Evolutionary conservation across 2,797 vertebrate species (phyloP).

Genomic region (Ciconia nigra): DNA sequence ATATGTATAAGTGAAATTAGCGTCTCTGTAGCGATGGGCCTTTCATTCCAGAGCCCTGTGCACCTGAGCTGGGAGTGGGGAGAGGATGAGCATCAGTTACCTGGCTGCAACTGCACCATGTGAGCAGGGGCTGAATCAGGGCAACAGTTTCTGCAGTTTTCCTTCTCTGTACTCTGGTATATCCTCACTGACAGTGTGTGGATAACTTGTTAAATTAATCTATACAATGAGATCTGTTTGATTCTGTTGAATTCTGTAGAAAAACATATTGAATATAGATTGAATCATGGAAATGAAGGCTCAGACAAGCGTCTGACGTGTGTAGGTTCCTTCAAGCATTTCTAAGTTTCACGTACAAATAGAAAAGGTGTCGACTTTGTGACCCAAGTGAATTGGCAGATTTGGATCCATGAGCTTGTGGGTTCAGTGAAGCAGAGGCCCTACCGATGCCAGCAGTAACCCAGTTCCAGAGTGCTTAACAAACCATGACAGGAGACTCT

Average conservation of each 20-base stretch:
- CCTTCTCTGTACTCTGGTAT: not conserved
- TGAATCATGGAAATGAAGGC: not conserved
- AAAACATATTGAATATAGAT: not conserved
- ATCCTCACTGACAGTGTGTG: rapidly evolving
- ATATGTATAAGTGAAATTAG: not conserved
- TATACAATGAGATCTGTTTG: not conserved
- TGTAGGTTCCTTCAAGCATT: not conserved
- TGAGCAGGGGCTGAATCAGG: not conserved
- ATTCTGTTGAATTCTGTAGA: not conserved
- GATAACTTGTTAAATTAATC: not conserved
- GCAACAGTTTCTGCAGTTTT: not conserved
- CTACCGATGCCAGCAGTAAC: not conserved
- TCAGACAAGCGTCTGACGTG: not conserved
- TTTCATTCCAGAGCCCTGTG: not conserved
- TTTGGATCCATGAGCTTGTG: not conserved
- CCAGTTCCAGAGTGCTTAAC: not conserved
- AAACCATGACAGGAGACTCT: not conserved
- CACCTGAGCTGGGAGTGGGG: not conserved
- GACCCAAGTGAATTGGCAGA: not conserved
- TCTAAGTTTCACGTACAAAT: not conserved
- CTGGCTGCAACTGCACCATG: not conserved
- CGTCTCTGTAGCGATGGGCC: not conserved
- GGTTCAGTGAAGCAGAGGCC: not conserved
- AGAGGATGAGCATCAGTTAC: not conserved
- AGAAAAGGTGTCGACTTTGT: not conserved